Conservation (phyloP, 1,140 invertebrate species). For the Heliconius nattereri region DNA sequence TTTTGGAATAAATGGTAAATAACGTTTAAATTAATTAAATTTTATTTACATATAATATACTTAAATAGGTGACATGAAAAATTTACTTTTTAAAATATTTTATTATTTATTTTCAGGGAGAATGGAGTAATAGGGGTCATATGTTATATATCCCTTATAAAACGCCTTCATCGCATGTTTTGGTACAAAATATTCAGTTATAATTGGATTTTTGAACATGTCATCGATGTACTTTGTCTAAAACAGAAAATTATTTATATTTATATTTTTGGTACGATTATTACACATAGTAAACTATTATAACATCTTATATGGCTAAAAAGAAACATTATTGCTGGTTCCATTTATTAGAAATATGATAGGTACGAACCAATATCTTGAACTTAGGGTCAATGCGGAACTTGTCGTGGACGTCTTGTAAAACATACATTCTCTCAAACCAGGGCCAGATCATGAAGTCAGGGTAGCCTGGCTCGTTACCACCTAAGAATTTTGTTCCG, state of each 20-base stretch:
- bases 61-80: too few relatives aligned
- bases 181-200: slow-evolving; percentile 58
- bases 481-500: slow-evolving; percentile 86
- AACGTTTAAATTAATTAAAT: background rate
- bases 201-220: slow-evolving; percentile 61
- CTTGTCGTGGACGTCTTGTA: slow-evolving; percentile 49
- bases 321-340: too few relatives aligned
- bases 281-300: too few relatives aligned
- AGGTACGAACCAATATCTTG: slow-evolving; percentile 58
- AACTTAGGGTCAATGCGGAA: slow-evolving; percentile 53
- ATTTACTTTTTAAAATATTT: background rate
- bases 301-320: too few relatives aligned
- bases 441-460: slow-evolving; percentile 96
- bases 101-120: background rate
- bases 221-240: slow-evolving; percentile 55
- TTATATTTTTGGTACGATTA: background rate
- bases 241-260: slow-evolving; percentile 33
- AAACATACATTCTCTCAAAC: slow-evolving; percentile 86
- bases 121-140: background rate
- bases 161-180: slow-evolving; percentile 50
- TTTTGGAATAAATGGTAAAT: too few relatives aligned
- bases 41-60: background rate
- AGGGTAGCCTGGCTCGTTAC: slow-evolving; percentile 87
- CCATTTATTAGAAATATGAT: background rate
- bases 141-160: slow-evolving; percentile 1